Conservation (phyloP, 2,797 vertebrate genomes). For the Paedocypris micromegethes region DNA sequence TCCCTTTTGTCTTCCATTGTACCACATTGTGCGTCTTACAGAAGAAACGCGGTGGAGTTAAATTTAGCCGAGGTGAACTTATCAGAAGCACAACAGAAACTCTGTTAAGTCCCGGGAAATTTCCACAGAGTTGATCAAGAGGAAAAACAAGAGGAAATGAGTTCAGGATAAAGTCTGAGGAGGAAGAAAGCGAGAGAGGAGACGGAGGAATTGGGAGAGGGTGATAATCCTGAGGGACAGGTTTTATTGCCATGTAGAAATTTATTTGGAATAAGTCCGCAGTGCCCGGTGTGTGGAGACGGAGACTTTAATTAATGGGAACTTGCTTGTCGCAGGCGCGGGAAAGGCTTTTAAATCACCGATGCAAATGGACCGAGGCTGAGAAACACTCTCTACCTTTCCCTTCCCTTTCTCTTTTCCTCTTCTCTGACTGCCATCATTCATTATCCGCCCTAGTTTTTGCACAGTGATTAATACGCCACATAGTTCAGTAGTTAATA, state of each 20-base stretch:
- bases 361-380: slow-evolving; percentile 45
- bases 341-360: slow-evolving; percentile 50
- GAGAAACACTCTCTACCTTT: slow-evolving; percentile 24
- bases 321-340: slow-evolving; percentile 47
- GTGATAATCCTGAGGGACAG: slow-evolving; percentile 44
- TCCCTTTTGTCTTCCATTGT: background rate
- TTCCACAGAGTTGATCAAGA: slow-evolving; percentile 18
- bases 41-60: background rate
- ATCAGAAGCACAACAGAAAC: background rate
- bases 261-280: slow-evolving; percentile 49
- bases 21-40: background rate
- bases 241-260: slow-evolving; percentile 46
- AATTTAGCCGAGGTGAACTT: no score
- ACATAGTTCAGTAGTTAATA: no score
- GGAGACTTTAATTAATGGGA: slow-evolving; percentile 53
- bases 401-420: slow-evolving; percentile 8
- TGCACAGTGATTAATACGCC: no score
- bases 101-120: slow-evolving; percentile 13
- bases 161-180: slow-evolving; percentile 24
- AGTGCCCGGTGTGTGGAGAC: slow-evolving; percentile 40
- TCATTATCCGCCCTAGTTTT: no score
- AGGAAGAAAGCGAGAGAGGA: slow-evolving; percentile 20
- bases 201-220: slow-evolving; percentile 28
- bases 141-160: slow-evolving; percentile 16
- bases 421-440: background rate